Percentiles rank a stretch among this genome's conserved stretches.
phyloP scores from a whole-genome alignment of 2,113 vertebrate genomes.

The Paramormyrops kingsleyae region DNA sequence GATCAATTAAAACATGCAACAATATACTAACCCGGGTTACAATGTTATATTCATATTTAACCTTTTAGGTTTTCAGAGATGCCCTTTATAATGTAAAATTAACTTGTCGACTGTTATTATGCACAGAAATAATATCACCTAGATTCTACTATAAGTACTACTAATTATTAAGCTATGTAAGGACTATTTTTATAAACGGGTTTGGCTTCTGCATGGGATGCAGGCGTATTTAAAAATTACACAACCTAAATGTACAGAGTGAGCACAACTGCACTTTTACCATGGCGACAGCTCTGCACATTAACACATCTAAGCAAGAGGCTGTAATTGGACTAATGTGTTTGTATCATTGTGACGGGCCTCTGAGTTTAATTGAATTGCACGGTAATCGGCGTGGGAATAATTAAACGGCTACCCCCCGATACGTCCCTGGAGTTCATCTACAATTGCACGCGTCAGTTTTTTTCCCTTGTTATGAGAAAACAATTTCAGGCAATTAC shows the following conservation, averaged over 20 bases:
- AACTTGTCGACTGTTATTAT: background rate
- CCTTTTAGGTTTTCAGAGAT: background rate
- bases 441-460: constrained; percentile 53
- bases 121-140: background rate
- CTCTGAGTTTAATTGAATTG: constrained; percentile 57
- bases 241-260: background rate
- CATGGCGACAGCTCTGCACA: constrained; percentile 40
- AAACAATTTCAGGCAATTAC: constrained; percentile 17
- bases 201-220: background rate
- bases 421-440: constrained; percentile 43
- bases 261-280: constrained; percentile 10
- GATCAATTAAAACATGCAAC: background rate
- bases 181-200: background rate
- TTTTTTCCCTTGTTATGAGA: constrained; percentile 40
- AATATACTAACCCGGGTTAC: background rate
- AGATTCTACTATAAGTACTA: background rate
- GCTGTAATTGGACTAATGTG: constrained; percentile 57
- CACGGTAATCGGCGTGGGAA: constrained; percentile 44
- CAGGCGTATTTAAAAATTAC: background rate
- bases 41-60: background rate
- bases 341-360: constrained; percentile 36
- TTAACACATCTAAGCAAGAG: constrained; percentile 24
- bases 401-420: constrained; percentile 61
- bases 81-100: background rate
- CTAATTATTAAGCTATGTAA: background rate